A percentile compares a stretch with the other conserved stretches of the same genome.
Conservation (phyloP, 2,113 vertebrate species). For the Corythoichthys intestinalis region DNA sequence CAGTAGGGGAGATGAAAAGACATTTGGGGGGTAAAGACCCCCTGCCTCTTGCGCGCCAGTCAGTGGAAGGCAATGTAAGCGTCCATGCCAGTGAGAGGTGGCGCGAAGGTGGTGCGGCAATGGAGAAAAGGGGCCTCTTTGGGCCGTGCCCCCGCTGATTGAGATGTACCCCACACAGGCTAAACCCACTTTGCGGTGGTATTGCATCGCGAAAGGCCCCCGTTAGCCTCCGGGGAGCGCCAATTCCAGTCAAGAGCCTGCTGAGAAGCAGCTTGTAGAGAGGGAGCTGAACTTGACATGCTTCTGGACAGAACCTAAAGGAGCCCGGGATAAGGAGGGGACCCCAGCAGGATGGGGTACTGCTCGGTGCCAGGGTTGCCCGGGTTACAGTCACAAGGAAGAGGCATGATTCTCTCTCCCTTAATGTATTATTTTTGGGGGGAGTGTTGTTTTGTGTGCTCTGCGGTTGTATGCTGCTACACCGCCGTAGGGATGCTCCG, state of each 20-base stretch:
- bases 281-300: slow-evolving; percentile 71
- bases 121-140: slow-evolving; percentile 49
- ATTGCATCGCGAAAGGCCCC: slow-evolving; percentile 41
- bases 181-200: slow-evolving; percentile 55
- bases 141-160: slow-evolving; percentile 81
- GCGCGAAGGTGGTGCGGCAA: slow-evolving; percentile 37
- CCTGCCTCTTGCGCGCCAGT: slow-evolving; percentile 38
- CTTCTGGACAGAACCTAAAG: slow-evolving; percentile 78
- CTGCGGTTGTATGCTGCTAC: slow-evolving; percentile 50
- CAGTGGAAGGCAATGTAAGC: slow-evolving; percentile 39
- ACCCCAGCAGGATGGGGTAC: slow-evolving; percentile 50
- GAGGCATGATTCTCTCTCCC: slow-evolving; percentile 60
- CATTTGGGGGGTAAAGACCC: slow-evolving; percentile 29
- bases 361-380: slow-evolving; percentile 77
- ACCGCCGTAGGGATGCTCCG: slow-evolving; percentile 48
- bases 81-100: slow-evolving; percentile 50
- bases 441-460: slow-evolving; percentile 38
- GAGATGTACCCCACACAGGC: slow-evolving; percentile 82
- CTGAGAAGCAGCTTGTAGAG: slow-evolving; percentile 73
- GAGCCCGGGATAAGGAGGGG: slow-evolving; percentile 35
- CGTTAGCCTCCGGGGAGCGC: slow-evolving; percentile 63
- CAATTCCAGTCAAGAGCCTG: slow-evolving; percentile 68
- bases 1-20: slow-evolving; percentile 61
- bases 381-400: slow-evolving; percentile 70
- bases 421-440: slow-evolving; percentile 31